Evolutionary conservation across 2,113 vertebrate species (phyloP), one percentile per base, ranked within the genome.

Genomic region (Serinus canaria): DNA sequence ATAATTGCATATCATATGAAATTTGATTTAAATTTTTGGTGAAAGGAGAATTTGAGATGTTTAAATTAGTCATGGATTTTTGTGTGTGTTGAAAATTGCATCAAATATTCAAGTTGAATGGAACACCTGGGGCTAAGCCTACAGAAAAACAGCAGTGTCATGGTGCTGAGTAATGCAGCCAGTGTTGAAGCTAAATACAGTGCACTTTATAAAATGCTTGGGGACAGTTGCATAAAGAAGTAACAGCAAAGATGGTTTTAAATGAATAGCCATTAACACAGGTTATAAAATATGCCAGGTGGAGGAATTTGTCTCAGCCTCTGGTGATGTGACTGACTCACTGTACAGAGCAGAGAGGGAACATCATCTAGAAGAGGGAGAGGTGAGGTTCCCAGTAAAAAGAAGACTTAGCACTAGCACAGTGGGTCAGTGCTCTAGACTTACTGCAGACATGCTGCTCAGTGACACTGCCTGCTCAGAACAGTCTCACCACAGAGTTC

Each of bases 21-120:
- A 89, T 89, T 67, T 85, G 18, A 85, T 95, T 93, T 96, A 63
- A 50, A 76, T 90, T 46, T 92, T 85, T 76, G 55, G 83, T 88
- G 79, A 92, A 79, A 56, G 37, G 83, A 68, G 19, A 88, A 79
- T 79, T 49, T 76, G 49, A 64, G 69, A 87, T 30, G 10, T 82
- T 87, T 93, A 79, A 96, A 85, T 85, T 85, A 91, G 44, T 79
- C n/a, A 84, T 52, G 30, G 27, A 79, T 68, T 91, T 89, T 68
- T n/a, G 17, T 31, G 11, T 73, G 49, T 76, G 31, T 69, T 88
- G 44, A 85, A 91, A 91, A 93, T 85, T 82, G 6, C 58, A 72
- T 78, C 24, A 84, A 76, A 79, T 78, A 84, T 83, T 90, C 87
- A 90, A 91, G 84, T 41, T 87, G 31, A n/a, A n/a, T 83, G 58